Conservation (phyloP, 2,888 invertebrate species). For the Siphlonurus alternatus region DNA sequence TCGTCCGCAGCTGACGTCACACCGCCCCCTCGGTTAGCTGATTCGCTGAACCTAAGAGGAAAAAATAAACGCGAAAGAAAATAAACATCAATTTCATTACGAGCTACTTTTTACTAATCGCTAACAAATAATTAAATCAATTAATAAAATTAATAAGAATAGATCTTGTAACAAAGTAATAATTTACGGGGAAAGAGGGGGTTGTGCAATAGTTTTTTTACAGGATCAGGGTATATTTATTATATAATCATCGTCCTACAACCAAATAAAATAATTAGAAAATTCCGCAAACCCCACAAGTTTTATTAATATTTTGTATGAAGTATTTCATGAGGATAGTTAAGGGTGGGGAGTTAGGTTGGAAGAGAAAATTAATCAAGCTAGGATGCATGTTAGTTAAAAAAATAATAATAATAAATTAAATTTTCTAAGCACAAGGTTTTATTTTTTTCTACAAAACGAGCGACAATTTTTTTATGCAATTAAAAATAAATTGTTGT, state of each 20-base stretch:
- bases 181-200: background rate
- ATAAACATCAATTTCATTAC: background rate
- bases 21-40: slow-evolving; percentile 29
- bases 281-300: too few relatives aligned
- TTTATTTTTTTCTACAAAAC: background rate
- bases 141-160: background rate
- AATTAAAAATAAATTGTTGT: too few relatives aligned
- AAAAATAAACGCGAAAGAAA: slow-evolving; percentile 13
- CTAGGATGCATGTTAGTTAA: background rate
- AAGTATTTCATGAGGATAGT: too few relatives aligned
- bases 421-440: background rate
- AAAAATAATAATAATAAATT: background rate
- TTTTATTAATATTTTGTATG: too few relatives aligned
- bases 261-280: too few relatives aligned
- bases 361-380: background rate
- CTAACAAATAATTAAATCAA: background rate
- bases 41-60: slow-evolving; percentile 35
- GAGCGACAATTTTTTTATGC: background rate
- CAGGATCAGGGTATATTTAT: too few relatives aligned
- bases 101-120: background rate
- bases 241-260: too few relatives aligned
- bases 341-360: background rate
- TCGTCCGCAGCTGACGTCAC: slow-evolving; percentile 28
- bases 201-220: too few relatives aligned
- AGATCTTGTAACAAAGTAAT: too few relatives aligned